Base-by-base conservation (phyloP, 2,113 vertebrate species). In the Coracopsis vasa region DNA sequence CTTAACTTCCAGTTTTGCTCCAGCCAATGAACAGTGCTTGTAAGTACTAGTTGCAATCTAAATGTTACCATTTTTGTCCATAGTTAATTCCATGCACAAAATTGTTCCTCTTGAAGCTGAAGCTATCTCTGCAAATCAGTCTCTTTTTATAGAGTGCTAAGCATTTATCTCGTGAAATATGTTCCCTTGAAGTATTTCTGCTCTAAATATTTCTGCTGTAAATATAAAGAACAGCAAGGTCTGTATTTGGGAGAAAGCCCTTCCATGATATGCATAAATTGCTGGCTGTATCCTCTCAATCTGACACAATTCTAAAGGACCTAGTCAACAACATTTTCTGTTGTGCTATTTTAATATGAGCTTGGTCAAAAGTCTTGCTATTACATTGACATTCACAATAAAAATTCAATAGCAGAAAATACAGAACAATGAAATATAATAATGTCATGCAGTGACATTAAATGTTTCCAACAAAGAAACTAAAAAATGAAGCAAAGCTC, bases 51-150 rank as follows among this genome's bases (percentile, higher is more conserved):
- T 67, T 92, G n/a, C 61, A 91, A 60, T 95, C 88, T 93, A 89
- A 96, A 96, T 85, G 72, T 93, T 94, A 80, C 93, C 35, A 86
- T 92, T 95, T 93, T 90, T 92, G 77, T 75, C 77, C 70, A 20
- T 21, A 81, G 70, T 72, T 95, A 81, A 86, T 86, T 94, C 64
- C 15, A 13, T 53, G 60, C 50, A 81, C 19, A 33, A 42, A 87
- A 65, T 69, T 84, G 65, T 81, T 84, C 67, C 37, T 86, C 72
- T 78, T 64, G 86, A 93, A 92, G 29, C 50, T 92, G 78, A 75
- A 94, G 33, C 65, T 74, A n/a, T 81, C 41, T 93, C 72, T 91
- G 72, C 64, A 87, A 77, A 93, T 92, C 39, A 27, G 27, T 42
- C 37, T 62, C 19, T 35, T 80, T 95, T 95, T 93, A 77, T 61